phyloP scores from a whole-genome alignment of 2,797 vertebrate species.

The Diplodus sargus region DNA sequence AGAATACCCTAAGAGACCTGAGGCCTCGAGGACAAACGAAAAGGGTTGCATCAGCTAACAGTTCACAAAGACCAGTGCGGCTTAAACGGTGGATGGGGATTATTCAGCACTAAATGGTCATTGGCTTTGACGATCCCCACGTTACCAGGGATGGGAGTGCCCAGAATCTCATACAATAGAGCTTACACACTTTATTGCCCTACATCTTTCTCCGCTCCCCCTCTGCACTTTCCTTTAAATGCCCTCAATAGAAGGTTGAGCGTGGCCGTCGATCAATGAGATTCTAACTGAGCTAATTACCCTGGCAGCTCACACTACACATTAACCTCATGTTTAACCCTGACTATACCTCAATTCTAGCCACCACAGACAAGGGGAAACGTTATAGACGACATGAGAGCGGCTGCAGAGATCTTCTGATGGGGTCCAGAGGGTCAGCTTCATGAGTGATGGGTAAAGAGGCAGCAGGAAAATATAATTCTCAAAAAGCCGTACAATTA shows the following conservation, averaged over 20 bases:
- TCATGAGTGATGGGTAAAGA: constrained; percentile 16
- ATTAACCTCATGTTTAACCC: constrained; percentile 64
- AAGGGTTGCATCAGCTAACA: constrained; percentile 24
- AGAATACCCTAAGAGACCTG: constrained; percentile 6
- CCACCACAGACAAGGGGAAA: constrained; percentile 15
- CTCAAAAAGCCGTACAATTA: background rate
- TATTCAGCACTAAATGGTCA: constrained; percentile 57
- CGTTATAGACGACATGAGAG: constrained; percentile 2
- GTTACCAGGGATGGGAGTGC: constrained; percentile 23
- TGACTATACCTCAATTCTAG: constrained; percentile 22
- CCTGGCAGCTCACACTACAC: constrained; percentile 50
- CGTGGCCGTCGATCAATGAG: constrained; percentile 70
- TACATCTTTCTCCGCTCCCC: constrained; percentile 14
- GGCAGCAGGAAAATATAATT: background rate
- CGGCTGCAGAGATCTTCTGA: constrained; percentile 30
- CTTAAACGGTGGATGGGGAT: constrained; percentile 31
- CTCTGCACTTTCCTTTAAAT: constrained; percentile 52
- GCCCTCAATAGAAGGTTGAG: constrained; percentile 61
- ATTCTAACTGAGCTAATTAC: constrained; percentile 77
- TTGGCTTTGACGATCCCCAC: constrained; percentile 43
- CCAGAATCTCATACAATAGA: constrained; percentile 37
- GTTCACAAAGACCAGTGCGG: constrained; percentile 39
- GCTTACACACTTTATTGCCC: constrained; percentile 35
- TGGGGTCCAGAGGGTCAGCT: constrained; percentile 24
- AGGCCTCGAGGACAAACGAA: constrained; percentile 35